Evolutionary conservation across 2,888 invertebrate species (phyloP).

Genomic region (Periphyllus acericola): DNA sequence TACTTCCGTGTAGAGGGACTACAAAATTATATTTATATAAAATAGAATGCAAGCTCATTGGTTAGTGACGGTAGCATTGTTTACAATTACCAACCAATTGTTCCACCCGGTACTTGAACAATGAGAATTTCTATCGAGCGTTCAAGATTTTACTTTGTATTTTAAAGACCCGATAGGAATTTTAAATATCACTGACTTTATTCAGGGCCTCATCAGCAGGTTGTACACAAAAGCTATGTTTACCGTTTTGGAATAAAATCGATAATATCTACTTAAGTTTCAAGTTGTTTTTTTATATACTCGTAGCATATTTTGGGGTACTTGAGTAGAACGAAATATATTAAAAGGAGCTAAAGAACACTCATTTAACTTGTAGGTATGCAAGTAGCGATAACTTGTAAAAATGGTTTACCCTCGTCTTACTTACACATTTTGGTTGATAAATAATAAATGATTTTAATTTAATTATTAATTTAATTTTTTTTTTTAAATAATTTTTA

Average conservation of each 20-base stretch:
- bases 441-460: too few relatives aligned
- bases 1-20: not conserved
- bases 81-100: constrained; percentile 31
- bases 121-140: not conserved
- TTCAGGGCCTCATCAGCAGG: constrained; percentile 9
- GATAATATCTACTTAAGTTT: not conserved
- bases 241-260: constrained; percentile 1
- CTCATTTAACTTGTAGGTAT: not conserved
- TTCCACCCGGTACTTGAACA: constrained; percentile 11
- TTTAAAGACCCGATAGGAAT: constrained; percentile 33
- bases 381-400: not conserved
- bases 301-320: not conserved
- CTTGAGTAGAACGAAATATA: not conserved
- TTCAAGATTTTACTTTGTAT: constrained; percentile 27
- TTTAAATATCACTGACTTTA: constrained; percentile 25
- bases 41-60: not conserved
- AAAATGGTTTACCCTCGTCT: not conserved
- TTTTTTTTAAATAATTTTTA: too few relatives aligned
- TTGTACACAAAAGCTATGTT: constrained; percentile 9
- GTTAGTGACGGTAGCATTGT: not conserved
- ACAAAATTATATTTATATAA: constrained; percentile 4
- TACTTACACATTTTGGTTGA: not conserved
- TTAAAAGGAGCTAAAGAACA: not conserved
- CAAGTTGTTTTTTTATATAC: not conserved
- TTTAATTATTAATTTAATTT: too few relatives aligned